Conservation (phyloP, 35 echinoderm and acorn worm genomes). For the Anneissia japonica region DNA sequence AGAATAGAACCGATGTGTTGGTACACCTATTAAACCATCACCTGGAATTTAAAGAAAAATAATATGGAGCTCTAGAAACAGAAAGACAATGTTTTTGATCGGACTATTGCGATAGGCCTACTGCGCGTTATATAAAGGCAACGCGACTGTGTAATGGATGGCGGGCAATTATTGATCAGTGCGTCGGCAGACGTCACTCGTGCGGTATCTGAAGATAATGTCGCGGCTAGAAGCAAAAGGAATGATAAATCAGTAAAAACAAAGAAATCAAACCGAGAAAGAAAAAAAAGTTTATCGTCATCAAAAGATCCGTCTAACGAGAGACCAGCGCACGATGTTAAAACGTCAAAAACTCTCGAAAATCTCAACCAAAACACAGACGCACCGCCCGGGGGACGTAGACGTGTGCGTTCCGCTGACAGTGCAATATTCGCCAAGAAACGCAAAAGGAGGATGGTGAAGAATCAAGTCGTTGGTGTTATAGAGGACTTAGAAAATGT, state of each 20-base stretch:
- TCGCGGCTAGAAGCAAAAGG: neutral
- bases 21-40: too few species aligned
- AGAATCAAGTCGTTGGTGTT: neutral
- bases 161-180: neutral
- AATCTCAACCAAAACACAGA: neutral
- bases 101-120: too few species aligned
- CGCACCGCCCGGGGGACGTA: neutral
- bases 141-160: neutral
- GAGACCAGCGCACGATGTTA: neutral
- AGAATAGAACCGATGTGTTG: too few species aligned
- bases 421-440: neutral
- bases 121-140: too few species aligned
- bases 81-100: too few species aligned
- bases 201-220: neutral
- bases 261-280: neutral
- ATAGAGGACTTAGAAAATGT: neutral
- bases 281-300: neutral
- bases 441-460: neutral
- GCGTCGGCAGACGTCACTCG: neutral
- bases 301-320: neutral
- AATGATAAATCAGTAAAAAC: neutral
- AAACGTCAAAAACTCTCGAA: neutral
- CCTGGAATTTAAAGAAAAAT: too few species aligned
- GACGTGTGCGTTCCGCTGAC: neutral
- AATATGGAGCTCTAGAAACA: too few species aligned